phyloP scores from a whole-genome alignment of 2,888 invertebrate species.

The Andrena bucephala region DNA sequence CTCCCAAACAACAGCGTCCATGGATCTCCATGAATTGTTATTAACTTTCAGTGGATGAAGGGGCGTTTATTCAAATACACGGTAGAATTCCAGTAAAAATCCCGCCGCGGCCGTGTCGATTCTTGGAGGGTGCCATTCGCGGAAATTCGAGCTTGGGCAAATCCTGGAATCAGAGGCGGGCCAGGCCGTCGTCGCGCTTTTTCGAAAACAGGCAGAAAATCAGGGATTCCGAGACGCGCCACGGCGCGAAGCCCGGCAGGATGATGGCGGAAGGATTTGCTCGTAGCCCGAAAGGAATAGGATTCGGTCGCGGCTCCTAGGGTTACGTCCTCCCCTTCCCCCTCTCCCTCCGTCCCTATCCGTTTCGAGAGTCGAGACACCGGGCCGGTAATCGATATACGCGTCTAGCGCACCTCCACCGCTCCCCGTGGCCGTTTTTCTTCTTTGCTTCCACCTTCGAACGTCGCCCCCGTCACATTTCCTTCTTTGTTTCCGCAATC shows the following conservation, averaged over 20 bases:
- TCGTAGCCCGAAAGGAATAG: conserved; percentile 72
- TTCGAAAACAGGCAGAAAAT: conserved; percentile 67
- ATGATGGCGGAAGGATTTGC: conserved; percentile 73
- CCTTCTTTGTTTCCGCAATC: conserved; percentile 70
- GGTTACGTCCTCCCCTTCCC: conserved; percentile 53
- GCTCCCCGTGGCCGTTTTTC: conserved; percentile 35
- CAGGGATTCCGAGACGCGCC: conserved; percentile 59
- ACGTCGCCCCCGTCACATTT: conserved; percentile 56
- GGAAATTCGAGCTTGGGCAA: conserved; percentile 34
- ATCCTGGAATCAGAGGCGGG: conserved; percentile 47
- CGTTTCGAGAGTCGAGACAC: conserved; percentile 63
- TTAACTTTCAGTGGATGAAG: not conserved
- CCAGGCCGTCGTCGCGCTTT: conserved; percentile 55
- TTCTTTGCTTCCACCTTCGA: conserved; percentile 52
- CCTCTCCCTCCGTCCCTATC: conserved; percentile 14
- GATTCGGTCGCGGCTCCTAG: conserved; percentile 63
- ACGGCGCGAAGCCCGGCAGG: conserved; percentile 45
- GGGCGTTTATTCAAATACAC: conserved; percentile 25
- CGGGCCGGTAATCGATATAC: conserved; percentile 74
- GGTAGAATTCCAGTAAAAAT: conserved; percentile 42
- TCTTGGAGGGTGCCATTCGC: conserved; percentile 26
- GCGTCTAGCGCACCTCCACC: conserved; percentile 66
- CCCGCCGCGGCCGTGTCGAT: conserved; percentile 42
- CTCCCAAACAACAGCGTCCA: not conserved
- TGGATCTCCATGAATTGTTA: not conserved